A percentile compares a stretch with the other conserved stretches of the same genome.
These are phyloP conservation scores for Geothlypis trichas DNA, from an alignment of 2,113 vertebrate species.

Conservation along the genomic window DNA sequence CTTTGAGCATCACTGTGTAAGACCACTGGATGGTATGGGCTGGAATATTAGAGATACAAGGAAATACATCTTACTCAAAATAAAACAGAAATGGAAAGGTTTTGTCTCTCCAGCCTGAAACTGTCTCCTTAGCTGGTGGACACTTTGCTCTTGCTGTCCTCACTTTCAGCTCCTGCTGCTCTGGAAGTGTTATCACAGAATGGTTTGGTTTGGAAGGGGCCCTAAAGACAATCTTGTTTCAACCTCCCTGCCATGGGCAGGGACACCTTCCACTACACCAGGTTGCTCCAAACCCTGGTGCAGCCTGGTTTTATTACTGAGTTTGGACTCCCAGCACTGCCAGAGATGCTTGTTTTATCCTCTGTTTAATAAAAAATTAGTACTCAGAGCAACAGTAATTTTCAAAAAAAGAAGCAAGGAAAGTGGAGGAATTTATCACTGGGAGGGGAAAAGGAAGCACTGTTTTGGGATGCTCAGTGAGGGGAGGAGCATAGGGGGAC, in stretches of 20 bases:
- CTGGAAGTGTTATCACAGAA: not conserved
- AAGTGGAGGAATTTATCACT: not conserved
- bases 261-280: not conserved
- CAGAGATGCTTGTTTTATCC: not conserved
- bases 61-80: not conserved
- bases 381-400: not conserved
- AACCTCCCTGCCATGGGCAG: not conserved
- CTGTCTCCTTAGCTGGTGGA: not conserved
- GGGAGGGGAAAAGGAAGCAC: not conserved
- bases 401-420: not conserved
- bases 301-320: not conserved
- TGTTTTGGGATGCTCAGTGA: not conserved
- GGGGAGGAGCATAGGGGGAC: accelerated
- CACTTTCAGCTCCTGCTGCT: not conserved
- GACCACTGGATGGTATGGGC: not conserved
- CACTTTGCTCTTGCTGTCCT: not conserved
- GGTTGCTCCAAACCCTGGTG: not conserved
- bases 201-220: not conserved
- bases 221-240: not conserved
- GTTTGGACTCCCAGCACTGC: not conserved
- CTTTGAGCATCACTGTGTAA: not conserved
- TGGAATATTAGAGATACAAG: not conserved
- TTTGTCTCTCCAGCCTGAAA: not conserved
- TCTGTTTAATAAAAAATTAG: not conserved
- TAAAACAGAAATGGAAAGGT: not conserved